Conservation (phyloP, 2,888 invertebrate genomes). For the Drosophila gaucha region DNA sequence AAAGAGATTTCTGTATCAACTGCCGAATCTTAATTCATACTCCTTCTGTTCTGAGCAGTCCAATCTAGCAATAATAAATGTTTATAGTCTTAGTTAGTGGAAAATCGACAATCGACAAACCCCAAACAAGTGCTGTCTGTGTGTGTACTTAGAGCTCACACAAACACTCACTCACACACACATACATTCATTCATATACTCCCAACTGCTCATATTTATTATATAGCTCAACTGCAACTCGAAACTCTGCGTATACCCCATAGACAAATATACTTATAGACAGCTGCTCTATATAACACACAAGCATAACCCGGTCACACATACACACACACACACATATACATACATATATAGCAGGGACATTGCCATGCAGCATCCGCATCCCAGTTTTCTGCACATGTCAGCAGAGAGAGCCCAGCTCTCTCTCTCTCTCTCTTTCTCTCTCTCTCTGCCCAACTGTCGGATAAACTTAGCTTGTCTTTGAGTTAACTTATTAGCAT, state of each 20-base stretch:
- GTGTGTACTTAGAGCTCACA: constrained; percentile 39
- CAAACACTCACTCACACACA: constrained; percentile 21
- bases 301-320: constrained; percentile 70
- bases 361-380: constrained; percentile 36
- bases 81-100: constrained; percentile 16
- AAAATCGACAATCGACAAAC: background rate
- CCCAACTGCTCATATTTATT: constrained; percentile 10
- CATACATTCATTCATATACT: constrained; percentile 14
- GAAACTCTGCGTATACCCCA: constrained; percentile 18
- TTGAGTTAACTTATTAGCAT: too few relatives aligned
- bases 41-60: constrained; percentile 83
- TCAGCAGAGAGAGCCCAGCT: constrained; percentile 16
- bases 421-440: constrained; percentile 8
- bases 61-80: constrained; percentile 33
- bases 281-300: constrained; percentile 60
- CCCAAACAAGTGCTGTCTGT: constrained; percentile 9
- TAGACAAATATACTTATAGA: constrained; percentile 8
- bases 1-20: constrained; percentile 83
- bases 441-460: constrained; percentile 23
- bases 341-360: constrained; percentile 8
- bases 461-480: constrained; percentile 62
- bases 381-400: constrained; percentile 53
- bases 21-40: constrained; percentile 84
- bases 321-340: constrained; percentile 1
- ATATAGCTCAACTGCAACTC: constrained; percentile 41